Percentiles rank a stretch among this genome's conserved stretches.
These are phyloP conservation scores for Thunnus albacares DNA, from an alignment of 2,797 vertebrate genomes.

Conservation along the genomic window DNA sequence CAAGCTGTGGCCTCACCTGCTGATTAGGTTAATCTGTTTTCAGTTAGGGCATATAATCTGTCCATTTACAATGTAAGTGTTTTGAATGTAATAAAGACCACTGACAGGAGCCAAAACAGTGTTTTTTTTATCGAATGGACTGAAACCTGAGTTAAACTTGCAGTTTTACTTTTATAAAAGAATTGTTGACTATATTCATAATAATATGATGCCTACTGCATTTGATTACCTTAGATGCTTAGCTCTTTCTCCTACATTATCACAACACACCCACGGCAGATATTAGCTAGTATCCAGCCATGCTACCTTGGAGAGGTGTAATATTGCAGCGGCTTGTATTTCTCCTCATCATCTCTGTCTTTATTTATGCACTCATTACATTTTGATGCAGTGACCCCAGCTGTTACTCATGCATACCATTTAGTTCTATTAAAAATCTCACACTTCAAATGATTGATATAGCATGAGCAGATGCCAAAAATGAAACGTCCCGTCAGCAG, in stretches of 20 bases:
- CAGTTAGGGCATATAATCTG: not conserved
- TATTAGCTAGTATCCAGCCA: conserved; percentile 43
- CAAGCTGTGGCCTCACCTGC: not conserved
- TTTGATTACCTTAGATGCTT: conserved; percentile 28
- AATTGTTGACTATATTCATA: conserved; percentile 30
- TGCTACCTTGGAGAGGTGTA: conserved; percentile 45
- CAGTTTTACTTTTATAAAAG: not conserved
- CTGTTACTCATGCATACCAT: conserved; percentile 74
- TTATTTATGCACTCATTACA: conserved; percentile 77
- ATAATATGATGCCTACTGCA: conserved; percentile 31
- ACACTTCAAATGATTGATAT: conserved; percentile 63
- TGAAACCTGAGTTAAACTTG: not conserved
- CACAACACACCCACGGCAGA: conserved; percentile 15
- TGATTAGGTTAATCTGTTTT: conserved; percentile 13
- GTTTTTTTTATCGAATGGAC: not conserved
- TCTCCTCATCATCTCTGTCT: conserved; percentile 70
- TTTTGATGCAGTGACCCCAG: conserved; percentile 77
- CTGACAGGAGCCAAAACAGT: not conserved
- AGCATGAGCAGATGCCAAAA: conserved; percentile 64
- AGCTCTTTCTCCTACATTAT: conserved; percentile 5
- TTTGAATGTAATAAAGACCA: not conserved
- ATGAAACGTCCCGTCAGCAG: conserved; percentile 59
- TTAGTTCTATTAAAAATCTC: conserved; percentile 73
- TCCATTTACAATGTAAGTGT: not conserved
- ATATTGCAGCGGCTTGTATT: conserved; percentile 56